phyloP scores from a whole-genome alignment of 2,888 invertebrate species.

The Volucella inanis region DNA sequence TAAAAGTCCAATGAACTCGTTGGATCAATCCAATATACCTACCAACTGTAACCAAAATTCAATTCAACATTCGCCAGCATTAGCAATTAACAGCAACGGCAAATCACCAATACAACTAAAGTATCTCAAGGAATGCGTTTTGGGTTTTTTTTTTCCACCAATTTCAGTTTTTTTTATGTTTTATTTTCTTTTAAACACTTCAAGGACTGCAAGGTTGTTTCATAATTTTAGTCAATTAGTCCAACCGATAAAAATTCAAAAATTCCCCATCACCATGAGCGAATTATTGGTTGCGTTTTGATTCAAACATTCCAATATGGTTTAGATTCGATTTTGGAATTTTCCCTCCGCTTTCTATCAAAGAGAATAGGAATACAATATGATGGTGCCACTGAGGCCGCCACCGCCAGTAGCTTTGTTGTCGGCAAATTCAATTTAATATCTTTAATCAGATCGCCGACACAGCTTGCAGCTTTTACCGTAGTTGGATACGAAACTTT shows the following conservation, averaged over 20 bases:
- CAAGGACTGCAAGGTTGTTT: constrained; percentile 65
- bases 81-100: not conserved
- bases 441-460: constrained; percentile 54
- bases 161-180: not conserved
- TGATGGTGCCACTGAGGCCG: too few relatives aligned
- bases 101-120: not conserved
- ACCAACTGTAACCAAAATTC: constrained; percentile 3
- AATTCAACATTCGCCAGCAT: constrained; percentile 13
- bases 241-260: constrained; percentile 21
- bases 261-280: constrained; percentile 19
- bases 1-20: constrained; percentile 60
- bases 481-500: not conserved
- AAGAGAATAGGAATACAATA: constrained; percentile 4
- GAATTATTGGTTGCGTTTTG: constrained; percentile 1
- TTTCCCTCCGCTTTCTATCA: constrained; percentile 15
- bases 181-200: constrained; percentile 11
- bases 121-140: constrained; percentile 24
- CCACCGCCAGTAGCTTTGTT: constrained; percentile 36
- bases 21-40: not conserved
- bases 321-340: constrained; percentile 24
- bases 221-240: constrained; percentile 17
- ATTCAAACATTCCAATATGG: not conserved
- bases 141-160: not conserved
- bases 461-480: constrained; percentile 32
- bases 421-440: constrained; percentile 57